A percentile compares a stretch with the other conserved stretches of the same genome.
These are phyloP conservation scores for Eudemis profundana DNA, from an alignment of 2,888 invertebrate species.

Conservation along the genomic window DNA sequence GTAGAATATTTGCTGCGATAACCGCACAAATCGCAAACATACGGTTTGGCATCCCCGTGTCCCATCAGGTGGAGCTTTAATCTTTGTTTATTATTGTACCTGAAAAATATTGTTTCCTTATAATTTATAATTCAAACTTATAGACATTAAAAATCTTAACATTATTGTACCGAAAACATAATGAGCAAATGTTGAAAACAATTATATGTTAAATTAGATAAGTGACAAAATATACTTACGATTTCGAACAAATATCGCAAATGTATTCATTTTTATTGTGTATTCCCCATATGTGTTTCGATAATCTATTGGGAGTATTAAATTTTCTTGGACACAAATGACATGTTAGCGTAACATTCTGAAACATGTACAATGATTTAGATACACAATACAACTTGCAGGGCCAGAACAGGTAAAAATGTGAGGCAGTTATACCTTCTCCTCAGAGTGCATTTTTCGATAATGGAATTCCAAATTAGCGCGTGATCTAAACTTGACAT, in stretches of 20 bases:
- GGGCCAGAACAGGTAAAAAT: too few species aligned
- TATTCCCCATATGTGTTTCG: slow-evolving; percentile 51
- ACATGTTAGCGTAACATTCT: slow-evolving; percentile 59
- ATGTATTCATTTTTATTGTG: slow-evolving; percentile 55
- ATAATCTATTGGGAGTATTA: slow-evolving; percentile 52
- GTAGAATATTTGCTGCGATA: slow-evolving; percentile 54
- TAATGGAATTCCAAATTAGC: slow-evolving; percentile 64
- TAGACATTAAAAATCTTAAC: too few species aligned
- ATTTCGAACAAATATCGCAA: slow-evolving; percentile 67
- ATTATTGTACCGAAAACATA: too few species aligned
- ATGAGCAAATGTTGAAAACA: too few species aligned
- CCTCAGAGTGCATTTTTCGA: slow-evolving; percentile 57
- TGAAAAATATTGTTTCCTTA: slow-evolving; percentile 52
- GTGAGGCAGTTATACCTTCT: slow-evolving; percentile 58
- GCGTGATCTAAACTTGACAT: slow-evolving; percentile 49
- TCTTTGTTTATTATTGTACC: slow-evolving; percentile 52
- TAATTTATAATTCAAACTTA: too few species aligned
- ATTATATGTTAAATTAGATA: too few species aligned
- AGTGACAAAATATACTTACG: slow-evolving; percentile 59
- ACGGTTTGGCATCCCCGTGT: slow-evolving; percentile 54
- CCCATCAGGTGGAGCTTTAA: slow-evolving; percentile 55
- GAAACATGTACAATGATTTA: slow-evolving; percentile 49
- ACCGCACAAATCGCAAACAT: slow-evolving; percentile 61
- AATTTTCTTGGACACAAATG: slow-evolving; percentile 55
- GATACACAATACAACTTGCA: background rate